Evolutionary conservation across 2,888 invertebrate species (phyloP), one percentile per base, ranked within the genome.

Genomic region (Lamellibrachia satsuma): DNA sequence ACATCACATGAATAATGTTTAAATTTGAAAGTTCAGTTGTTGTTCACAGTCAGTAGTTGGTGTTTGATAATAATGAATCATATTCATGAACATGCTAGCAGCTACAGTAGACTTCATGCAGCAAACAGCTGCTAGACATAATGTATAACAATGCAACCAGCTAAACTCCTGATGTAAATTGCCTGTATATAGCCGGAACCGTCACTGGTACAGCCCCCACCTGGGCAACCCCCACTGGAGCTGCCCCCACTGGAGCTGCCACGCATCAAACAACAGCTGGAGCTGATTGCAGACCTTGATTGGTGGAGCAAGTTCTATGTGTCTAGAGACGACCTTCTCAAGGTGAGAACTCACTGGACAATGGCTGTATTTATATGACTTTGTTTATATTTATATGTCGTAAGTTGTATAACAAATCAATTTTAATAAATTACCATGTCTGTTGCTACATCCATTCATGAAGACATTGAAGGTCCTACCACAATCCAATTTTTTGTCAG

Each of bases 281-380:
- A 94, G 90, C 39, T 93, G 92, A 94, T 94, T 11, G 92, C 93
- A 6, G 95, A 95, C 52, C 92, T 95, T 15, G 95, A 95, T 90
- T 95, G 95, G 95, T 95, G 95, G 95, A 95, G 94, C 94, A 95
- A 95, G 92, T 95, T 94, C 91, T 94, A 94, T 93, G 93, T 93
- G 9, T 93, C 94, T 11, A 93, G 93, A 52, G 93, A 95, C 22
- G 94, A 94, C 90, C 57, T 93, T 7, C 93, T 90, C 22, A 93
- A 92, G 93, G 94, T 94, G 39, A 52, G 52, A n/a, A 75, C 22
- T 75, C 75, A 1, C 15, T 9, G 55, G 55, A 55, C 55, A 55
- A 9, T 9, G 9, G 6, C 22, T 75, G 75, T 75, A 22, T 11
- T 22, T 22, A 22, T 2, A 22, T 6, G 7, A 75, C 2, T n/a